These are phyloP conservation scores for Cacoxenus indagator DNA, from an alignment of 2,888 invertebrate species.

Conservation along the genomic window DNA sequence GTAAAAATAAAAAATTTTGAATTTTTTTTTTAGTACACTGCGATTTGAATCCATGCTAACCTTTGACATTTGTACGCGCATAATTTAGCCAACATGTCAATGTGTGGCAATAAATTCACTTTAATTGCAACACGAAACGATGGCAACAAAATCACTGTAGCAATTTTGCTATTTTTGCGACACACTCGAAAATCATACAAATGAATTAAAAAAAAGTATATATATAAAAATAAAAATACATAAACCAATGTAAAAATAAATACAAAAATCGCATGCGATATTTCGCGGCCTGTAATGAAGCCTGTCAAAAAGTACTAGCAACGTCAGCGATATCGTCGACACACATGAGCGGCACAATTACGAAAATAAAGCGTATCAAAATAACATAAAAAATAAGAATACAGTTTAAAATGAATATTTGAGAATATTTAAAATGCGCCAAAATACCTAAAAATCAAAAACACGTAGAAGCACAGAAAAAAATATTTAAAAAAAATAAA, in stretches of 20 bases:
- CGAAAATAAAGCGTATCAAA: not conserved
- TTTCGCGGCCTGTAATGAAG: not conserved
- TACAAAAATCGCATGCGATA: constrained; percentile 15
- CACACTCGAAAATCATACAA: too few species aligned
- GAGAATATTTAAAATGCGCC: constrained; percentile 5
- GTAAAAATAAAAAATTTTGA: too few species aligned
- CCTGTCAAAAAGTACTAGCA: constrained; percentile 13
- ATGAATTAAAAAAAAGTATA: too few species aligned
- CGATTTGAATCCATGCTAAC: not conserved
- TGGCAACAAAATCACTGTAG: not conserved
- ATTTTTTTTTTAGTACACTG: too few species aligned
- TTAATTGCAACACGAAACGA: constrained; percentile 52
- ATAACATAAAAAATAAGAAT: not conserved
- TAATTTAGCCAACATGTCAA: constrained; percentile 54
- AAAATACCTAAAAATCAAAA: constrained; percentile 10
- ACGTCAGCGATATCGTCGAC: not conserved
- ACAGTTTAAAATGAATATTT: not conserved
- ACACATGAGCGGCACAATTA: not conserved
- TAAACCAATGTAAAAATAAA: not conserved
- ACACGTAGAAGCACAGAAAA: not conserved
- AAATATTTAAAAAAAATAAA: not conserved
- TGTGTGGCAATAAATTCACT: constrained; percentile 53
- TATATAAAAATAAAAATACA: too few species aligned
- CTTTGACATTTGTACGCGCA: constrained; percentile 37
- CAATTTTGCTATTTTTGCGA: not conserved